These are phyloP conservation scores for Cecropterus lyciades DNA, from an alignment of 1,140 invertebrate species.

Conservation along the genomic window DNA sequence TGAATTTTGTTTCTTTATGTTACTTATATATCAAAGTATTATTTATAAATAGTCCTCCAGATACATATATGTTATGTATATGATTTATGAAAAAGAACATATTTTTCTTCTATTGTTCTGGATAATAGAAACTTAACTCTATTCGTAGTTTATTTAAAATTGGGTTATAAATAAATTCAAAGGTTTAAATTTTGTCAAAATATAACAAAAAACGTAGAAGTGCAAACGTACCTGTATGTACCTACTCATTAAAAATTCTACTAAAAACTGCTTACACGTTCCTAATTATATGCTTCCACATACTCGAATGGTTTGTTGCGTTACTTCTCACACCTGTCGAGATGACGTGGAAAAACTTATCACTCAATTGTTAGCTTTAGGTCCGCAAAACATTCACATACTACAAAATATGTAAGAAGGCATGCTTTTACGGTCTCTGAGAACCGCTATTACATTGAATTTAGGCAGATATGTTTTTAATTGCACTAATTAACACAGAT, in stretches of 20 bases:
- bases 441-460: conserved; percentile 29
- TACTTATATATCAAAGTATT: too few species aligned
- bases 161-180: too few species aligned
- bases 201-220: too few species aligned
- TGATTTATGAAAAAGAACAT: too few species aligned
- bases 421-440: conserved; percentile 16
- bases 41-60: too few species aligned
- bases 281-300: conserved; percentile 11
- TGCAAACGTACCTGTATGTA: too few species aligned
- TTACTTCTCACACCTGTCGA: conserved; percentile 27
- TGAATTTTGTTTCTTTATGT: too few species aligned
- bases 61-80: too few species aligned
- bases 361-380: conserved; percentile 22
- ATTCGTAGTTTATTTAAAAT: too few species aligned
- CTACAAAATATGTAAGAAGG: not conserved
- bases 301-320: conserved; percentile 26
- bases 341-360: conserved; percentile 32
- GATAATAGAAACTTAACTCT: too few species aligned
- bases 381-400: conserved; percentile 24
- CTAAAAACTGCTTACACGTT: not conserved
- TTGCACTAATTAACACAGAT: conserved; percentile 10
- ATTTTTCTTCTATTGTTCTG: too few species aligned
- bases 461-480: conserved; percentile 25
- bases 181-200: too few species aligned
- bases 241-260: not conserved